Base-by-base conservation (phyloP, 2,113 vertebrate genomes). In the Laticauda laticaudata region DNA sequence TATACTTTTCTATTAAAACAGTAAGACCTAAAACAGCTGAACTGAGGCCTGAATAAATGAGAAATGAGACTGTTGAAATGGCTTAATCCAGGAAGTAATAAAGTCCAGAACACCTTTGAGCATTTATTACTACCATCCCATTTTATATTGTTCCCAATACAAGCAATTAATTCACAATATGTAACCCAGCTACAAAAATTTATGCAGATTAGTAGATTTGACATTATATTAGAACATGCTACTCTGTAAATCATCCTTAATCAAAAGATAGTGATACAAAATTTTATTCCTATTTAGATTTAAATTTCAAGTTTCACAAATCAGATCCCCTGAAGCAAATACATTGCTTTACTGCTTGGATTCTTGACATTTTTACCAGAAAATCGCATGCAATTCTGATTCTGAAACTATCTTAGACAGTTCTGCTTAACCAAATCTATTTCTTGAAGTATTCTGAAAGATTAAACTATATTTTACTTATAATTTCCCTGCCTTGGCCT, bases 161-260 rank as follows among this genome's bases (percentile, higher is more conserved):
- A 45, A 34, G 11, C n/a, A 12, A 85, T 75, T 75, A 21, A 81
- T 56, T 53, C 75, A 34, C 48, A 54, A 85, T 90, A 85, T 90
- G 64, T 15, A 93, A 2, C 18, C 87, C 54, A 75, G 5, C 26
- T 39, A 34, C 64, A 39, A 39, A 91, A 91, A 87, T n/a, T 24
- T 85, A 26, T 8, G 90, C 7, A 34, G 26, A 93, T 92, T 85
- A 90, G 90, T 92, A 94, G 14, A 43, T 23, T 43, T 0, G 0
- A 4, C 11, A 87, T 93, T 69, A 75, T 94, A 10, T 4, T 93
- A 57, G 93, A 93, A n/a, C 15, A 88, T 3, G 34, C 69, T 96
- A 87, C n/a, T 26, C 51, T 12, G 53, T 10, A 45, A 1, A 1
- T 21, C 55, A 43, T 3, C 54, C 26, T 93, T 53, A 5, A 90